Evolutionary conservation across 2,888 invertebrate species (phyloP).

Genomic region (Arrhopalites spinosus): DNA sequence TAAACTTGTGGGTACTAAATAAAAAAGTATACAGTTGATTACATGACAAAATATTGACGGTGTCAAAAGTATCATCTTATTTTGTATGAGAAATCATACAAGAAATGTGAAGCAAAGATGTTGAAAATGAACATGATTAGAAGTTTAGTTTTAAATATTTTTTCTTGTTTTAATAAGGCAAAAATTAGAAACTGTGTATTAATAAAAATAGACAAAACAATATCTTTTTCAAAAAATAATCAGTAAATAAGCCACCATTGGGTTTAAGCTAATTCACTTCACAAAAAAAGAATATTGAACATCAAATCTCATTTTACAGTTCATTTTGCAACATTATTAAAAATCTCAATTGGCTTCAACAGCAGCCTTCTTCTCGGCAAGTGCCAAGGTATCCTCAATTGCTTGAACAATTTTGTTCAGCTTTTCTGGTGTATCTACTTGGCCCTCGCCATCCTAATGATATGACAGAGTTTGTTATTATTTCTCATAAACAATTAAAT

Average conservation of each 20-base stretch:
- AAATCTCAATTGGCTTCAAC: neutral
- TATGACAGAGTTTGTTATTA: neutral
- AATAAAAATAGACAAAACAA: neutral
- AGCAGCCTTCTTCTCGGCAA: neutral
- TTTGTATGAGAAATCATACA: too few relatives aligned
- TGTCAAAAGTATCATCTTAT: too few relatives aligned
- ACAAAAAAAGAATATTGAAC: neutral
- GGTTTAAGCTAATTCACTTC: constrained; percentile 4
- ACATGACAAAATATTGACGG: too few relatives aligned
- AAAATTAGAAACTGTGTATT: neutral
- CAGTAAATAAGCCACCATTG: constrained; percentile 9
- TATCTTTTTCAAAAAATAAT: neutral
- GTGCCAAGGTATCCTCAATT: constrained; percentile 1
- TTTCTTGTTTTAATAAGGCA: neutral
- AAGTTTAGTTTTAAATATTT: too few relatives aligned
- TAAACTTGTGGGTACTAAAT: too few relatives aligned
- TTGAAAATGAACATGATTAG: too few relatives aligned
- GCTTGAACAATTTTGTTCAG: constrained; percentile 12
- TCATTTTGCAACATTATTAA: constrained; percentile 1
- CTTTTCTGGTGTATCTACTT: constrained; percentile 13
- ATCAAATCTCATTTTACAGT: neutral
- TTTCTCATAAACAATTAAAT: neutral
- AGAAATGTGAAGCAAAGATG: too few relatives aligned
- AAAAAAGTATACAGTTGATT: too few relatives aligned
- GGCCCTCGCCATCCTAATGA: constrained; percentile 17